Evolutionary conservation across 1,140 invertebrate species (phyloP).

Genomic region (Brachystomella parvula): DNA sequence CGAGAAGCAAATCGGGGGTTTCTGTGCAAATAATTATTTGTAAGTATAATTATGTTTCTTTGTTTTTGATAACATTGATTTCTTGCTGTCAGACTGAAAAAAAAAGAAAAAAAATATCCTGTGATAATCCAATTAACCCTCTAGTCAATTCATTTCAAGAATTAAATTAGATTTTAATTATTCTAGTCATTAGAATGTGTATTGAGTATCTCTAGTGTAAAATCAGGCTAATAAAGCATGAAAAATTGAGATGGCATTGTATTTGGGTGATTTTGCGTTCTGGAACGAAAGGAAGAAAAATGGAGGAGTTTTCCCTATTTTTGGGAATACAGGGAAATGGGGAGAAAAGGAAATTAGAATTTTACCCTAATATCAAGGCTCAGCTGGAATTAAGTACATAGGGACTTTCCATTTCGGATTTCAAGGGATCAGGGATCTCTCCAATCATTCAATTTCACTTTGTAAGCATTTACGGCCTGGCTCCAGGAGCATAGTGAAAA

Average conservation of each 20-base stretch:
- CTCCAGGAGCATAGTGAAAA: neutral
- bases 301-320: too few relatives aligned
- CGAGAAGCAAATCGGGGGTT: too few relatives aligned
- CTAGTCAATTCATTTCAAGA: conserved; percentile 7
- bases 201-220: neutral
- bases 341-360: neutral
- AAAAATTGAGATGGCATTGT: neutral
- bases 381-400: neutral
- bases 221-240: neutral
- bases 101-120: conserved; percentile 7
- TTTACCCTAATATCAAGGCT: neutral
- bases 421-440: neutral
- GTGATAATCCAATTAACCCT: neutral
- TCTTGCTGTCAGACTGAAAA: neutral
- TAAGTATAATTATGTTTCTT: too few relatives aligned
- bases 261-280: neutral
- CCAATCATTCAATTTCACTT: neutral
- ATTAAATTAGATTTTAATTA: neutral
- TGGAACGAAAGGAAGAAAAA: neutral
- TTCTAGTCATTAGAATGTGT: neutral
- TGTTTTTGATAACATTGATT: too few relatives aligned
- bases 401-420: neutral
- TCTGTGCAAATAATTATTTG: too few relatives aligned
- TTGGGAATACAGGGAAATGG: neutral
- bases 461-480: too few relatives aligned